Evolutionary conservation across 2,113 vertebrate genomes (phyloP).

Genomic region (Athene noctua): DNA sequence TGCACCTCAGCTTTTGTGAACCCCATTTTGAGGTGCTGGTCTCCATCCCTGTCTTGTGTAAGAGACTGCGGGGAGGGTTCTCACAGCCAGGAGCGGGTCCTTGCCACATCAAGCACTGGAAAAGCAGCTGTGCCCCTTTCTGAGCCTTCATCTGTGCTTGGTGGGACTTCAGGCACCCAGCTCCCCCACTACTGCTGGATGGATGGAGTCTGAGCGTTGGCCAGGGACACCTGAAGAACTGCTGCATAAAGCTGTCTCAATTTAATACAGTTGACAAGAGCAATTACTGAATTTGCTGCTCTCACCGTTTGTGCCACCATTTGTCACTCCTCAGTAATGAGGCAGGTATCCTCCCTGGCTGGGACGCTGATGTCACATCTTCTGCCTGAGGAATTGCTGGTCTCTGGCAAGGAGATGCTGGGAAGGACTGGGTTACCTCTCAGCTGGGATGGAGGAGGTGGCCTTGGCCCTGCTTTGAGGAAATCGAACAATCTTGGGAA

Average conservation of each 20-base stretch:
- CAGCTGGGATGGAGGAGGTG: neutral
- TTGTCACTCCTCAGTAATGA: neutral
- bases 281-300: neutral
- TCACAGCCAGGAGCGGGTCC: too few species aligned
- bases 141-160: neutral
- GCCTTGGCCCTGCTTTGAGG: neutral
- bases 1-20: neutral
- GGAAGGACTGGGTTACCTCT: neutral
- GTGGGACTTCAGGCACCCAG: neutral
- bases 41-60: neutral
- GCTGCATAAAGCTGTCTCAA: neutral
- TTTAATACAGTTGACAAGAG: neutral
- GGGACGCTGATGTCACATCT: neutral
- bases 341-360: neutral
- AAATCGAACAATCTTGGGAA: too few species aligned
- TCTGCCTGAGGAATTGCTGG: neutral
- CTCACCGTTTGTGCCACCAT: neutral
- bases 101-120: rapidly evolving
- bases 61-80: neutral
- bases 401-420: neutral
- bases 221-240: neutral
- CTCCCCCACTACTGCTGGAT: neutral
- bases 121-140: neutral
- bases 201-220: neutral
- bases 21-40: neutral